Conservation (phyloP, 2,797 vertebrate genomes). For the Sciaenops ocellatus region DNA sequence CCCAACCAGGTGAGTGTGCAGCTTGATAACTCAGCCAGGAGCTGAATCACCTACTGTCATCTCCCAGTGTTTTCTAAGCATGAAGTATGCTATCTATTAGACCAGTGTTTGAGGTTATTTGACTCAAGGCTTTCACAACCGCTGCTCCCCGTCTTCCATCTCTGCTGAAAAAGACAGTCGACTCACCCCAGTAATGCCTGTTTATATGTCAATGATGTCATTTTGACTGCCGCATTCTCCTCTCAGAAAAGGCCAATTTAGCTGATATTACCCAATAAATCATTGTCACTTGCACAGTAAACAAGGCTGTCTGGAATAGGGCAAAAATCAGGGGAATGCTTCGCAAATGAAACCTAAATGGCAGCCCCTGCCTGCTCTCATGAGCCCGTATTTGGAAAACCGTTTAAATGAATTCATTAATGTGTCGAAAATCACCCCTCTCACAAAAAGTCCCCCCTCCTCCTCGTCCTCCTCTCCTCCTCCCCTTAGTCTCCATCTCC, state of each 20-base stretch:
- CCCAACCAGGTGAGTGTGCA: conserved; percentile 95
- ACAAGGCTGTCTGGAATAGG: conserved; percentile 86
- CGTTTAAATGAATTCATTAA: conserved; percentile 90
- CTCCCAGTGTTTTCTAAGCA: conserved; percentile 74
- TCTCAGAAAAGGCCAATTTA: conserved; percentile 88
- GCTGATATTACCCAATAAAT: conserved; percentile 88
- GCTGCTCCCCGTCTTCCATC: conserved; percentile 77
- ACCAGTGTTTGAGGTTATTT: conserved; percentile 84
- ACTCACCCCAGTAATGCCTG: conserved; percentile 87
- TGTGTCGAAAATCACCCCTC: conserved; percentile 84
- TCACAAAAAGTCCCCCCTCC: conserved; percentile 66
- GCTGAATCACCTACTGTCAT: conserved; percentile 76
- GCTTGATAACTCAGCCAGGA: conserved; percentile 54
- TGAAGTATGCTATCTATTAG: conserved; percentile 85
- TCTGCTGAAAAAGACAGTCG: conserved; percentile 81
- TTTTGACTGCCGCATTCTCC: conserved; percentile 87
- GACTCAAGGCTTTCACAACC: conserved; percentile 84
- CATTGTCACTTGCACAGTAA: conserved; percentile 87
- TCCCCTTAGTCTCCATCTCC: conserved; percentile 70
- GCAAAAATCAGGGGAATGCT: conserved; percentile 86
- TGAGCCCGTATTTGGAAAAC: conserved; percentile 85
- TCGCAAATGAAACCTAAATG: conserved; percentile 85
- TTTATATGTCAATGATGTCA: conserved; percentile 89
- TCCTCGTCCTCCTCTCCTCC: conserved; percentile 20
- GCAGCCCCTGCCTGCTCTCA: conserved; percentile 82